Base-by-base conservation (phyloP, 2,797 vertebrate genomes). In the Sandelia bainsii region DNA sequence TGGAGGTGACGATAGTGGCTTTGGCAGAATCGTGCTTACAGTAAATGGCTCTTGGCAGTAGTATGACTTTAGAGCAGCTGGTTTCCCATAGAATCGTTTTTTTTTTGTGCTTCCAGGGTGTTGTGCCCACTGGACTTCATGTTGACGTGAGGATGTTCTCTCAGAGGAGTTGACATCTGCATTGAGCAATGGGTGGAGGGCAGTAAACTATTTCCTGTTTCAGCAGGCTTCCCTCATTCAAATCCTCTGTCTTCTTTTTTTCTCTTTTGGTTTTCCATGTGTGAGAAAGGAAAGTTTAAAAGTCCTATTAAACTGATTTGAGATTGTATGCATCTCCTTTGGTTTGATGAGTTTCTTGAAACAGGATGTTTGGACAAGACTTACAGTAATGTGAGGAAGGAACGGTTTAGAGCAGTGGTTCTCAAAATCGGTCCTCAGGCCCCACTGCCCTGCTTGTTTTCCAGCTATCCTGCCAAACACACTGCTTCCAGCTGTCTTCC, bases 151-250 rank as follows among this genome's bases (percentile, higher is more conserved):
- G 73, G 74, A 79, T 60, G 65, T 62, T 78, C 66, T 90, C 90
- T 91, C 90, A 70, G 75, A 87, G 91, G 90, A 87, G 81, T 72
- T 89, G 80, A 91, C 88, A 88, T 93, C 86, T 93, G 87, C 82
- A 81, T 79, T 54, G 75, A 81, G 70, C 77, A 75, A 82, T 89
- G 90, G 87, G 87, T 71, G 86, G 86, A 87, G 84, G 75, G 72
- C 79, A 68, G 58, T 70, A 50, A 92, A 90, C 79, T 69, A 77
- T 90, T 92, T 91, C 89, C 91, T 91, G 85, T 89, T 84, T 62
- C 62, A 68, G 68, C 51, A 53, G 58, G 50, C 17, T 70, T 40
- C 16, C 40, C 37, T 79, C 32, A 62, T 78, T 81, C 10, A 70
- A 11, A 62, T 62, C 8, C 19, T 48, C 22, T 22, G 10, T 22